Conservation (phyloP, 1,140 invertebrate species). For the Dufourea novaeangliae region DNA sequence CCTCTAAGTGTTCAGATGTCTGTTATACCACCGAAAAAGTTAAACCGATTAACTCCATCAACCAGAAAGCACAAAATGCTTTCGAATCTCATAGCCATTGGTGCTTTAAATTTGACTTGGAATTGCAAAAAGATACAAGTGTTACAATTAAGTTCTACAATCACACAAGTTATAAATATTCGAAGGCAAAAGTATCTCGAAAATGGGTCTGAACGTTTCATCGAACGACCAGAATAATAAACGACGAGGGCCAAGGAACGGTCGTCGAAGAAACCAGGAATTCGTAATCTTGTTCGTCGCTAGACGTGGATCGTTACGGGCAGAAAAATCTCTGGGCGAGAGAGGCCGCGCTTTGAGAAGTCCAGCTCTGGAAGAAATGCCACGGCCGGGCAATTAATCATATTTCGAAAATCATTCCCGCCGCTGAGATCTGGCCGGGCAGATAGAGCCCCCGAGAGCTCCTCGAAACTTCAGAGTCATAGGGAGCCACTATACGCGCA, state of each 20-base stretch:
- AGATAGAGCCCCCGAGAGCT: conserved; percentile 62
- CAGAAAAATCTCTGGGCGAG: conserved; percentile 52
- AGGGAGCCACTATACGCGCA: conserved; percentile 70
- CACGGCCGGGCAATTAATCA: conserved; percentile 80
- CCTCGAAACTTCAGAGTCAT: conserved; percentile 77
- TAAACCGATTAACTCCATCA: too few species aligned
- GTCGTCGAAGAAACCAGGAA: conserved; percentile 45
- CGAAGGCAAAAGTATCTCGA: too few species aligned
- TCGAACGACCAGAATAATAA: not conserved
- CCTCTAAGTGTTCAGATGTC: too few species aligned
- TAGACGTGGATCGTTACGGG: conserved; percentile 41
- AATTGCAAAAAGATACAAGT: too few species aligned
- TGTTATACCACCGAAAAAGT: too few species aligned
- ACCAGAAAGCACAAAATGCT: too few species aligned
- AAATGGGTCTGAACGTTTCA: not conserved
- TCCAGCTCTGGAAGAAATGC: conserved; percentile 71
- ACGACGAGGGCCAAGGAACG: too few species aligned
- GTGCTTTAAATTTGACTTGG: too few species aligned
- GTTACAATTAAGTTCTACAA: too few species aligned
- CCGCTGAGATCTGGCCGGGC: conserved; percentile 71
- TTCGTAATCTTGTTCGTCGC: conserved; percentile 26
- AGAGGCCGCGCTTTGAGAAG: conserved; percentile 46
- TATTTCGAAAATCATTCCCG: conserved; percentile 82
- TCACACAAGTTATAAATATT: too few species aligned
- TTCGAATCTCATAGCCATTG: too few species aligned